These are phyloP conservation scores for Macrosoma leucophasiata DNA, from an alignment of 2,888 invertebrate genomes.

Conservation along the genomic window DNA sequence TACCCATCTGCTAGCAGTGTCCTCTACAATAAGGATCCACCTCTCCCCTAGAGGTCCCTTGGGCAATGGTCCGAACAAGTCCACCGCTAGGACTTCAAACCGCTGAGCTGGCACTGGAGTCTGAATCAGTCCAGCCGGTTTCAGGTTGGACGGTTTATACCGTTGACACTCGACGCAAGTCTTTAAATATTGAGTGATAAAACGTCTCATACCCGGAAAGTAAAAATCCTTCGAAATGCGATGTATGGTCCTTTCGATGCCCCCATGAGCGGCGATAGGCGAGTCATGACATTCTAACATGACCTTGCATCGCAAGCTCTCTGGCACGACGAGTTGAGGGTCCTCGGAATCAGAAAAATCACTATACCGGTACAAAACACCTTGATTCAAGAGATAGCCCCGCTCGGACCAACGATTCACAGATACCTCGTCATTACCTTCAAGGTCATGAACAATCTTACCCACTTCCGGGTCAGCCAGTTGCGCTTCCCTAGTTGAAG, in stretches of 20 bases:
- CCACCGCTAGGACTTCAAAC: constrained; percentile 31
- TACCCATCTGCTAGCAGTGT: constrained; percentile 27
- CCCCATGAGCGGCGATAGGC: constrained; percentile 19
- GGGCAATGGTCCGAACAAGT: constrained; percentile 30
- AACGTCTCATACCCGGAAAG: not conserved
- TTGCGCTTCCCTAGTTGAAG: constrained; percentile 16
- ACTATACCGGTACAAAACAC: constrained; percentile 19
- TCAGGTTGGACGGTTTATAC: constrained; percentile 32
- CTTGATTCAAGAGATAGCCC: constrained; percentile 20
- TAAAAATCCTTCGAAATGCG: constrained; percentile 12
- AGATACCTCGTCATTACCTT: not conserved
- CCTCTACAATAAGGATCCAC: constrained; percentile 29
- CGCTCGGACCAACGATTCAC: constrained; percentile 18
- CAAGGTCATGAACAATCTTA: constrained; percentile 21
- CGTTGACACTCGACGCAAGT: constrained; percentile 23
- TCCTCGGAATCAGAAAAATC: constrained; percentile 20
- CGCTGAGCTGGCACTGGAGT: constrained; percentile 24
- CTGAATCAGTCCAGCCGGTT: constrained; percentile 34
- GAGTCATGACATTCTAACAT: constrained; percentile 21
- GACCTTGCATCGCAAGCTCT: constrained; percentile 6
- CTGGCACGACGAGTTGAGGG: constrained; percentile 22
- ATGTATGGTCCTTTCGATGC: constrained; percentile 17
- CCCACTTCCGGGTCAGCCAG: constrained; percentile 19
- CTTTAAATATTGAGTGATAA: not conserved
- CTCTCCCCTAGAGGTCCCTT: constrained; percentile 18